Base-by-base conservation (phyloP, 2,797 vertebrate species). In the Chrysocyon brachyurus region DNA sequence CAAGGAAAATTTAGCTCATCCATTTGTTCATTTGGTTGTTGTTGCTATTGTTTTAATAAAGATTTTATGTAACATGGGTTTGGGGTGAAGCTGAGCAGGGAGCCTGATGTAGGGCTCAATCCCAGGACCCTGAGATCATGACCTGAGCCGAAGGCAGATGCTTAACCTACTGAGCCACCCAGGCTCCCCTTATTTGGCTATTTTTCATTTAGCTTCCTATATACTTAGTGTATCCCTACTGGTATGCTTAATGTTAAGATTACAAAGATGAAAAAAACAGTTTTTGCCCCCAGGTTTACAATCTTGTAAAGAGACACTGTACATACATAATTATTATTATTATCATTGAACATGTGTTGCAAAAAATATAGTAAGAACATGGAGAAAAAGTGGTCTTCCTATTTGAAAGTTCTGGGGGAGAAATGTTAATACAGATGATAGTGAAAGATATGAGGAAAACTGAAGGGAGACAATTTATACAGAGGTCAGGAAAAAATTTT, bases 221-320 rank as follows among this genome's bases (percentile, higher is more conserved):
- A 11, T 94, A 59, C 4, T 75, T 77, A 40, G 15, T 0, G 2
- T 40, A 9, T 91, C 81, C 14, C 12, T 54, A 31, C 56, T 70
- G 12, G 16, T 68, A 7, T 46, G 19, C 5, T 72, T 94, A 83
- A 22, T 46, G 31, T 75, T 96, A 87, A 61, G 64, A 52, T 57
- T 78, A 63, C 31, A 87, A 84, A 87, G 77, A n/a, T 84, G n/a
- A 64, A 77, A 89, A 93, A 88, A 28, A 33, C 33, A 96, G 19
- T 64, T 15, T 5, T 21, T 96, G 15, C 24, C 6, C 2, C 86
- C 52, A 68, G 28, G 72, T 97, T 94, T 83, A 54, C 5, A 40
- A 28, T 86, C 61, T 90, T 56, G 12, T 86, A 36, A 84, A 64
- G n/a, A 92, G 31, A 91, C 4, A 22, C 83, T 64, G 40, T 73